Evolutionary conservation across 2,797 vertebrate species (phyloP), one percentile per base, ranked within the genome.

Genomic region (Hippoglossus hippoglossus): DNA sequence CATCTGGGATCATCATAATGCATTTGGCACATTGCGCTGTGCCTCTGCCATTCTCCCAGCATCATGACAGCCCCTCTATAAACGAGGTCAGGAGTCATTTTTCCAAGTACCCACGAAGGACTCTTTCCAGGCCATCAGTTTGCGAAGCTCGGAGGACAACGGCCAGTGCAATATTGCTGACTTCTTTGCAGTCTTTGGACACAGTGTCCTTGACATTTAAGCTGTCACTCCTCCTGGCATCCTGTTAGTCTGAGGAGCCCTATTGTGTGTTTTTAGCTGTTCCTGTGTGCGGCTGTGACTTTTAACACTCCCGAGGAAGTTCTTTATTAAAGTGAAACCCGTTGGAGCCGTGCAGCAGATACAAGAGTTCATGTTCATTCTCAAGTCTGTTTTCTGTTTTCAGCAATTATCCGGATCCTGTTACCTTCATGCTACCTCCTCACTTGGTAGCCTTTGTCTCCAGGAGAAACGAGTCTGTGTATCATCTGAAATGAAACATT

Each of bases 21-120:
- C 67, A 59, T 87, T 84, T 79, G 86, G 80, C 86, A 87, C 84
- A 87, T 84, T 84, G 81, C 69, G 25, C 22, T 51, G 72, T 61
- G 57, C 76, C 73, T 77, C 58, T 59, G 79, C 39, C 66, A 31
- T 66, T 80, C 75, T 62, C 63, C 76, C 61, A 75, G 75, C 84
- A 82, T 80, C 80, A 70, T 66, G 77, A 76, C 71, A 63, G 68
- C 53, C 13, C 62, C 56, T 67, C 67, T 41, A 59, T 79, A 76
- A 73, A 76, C 71, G 26, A 82, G 84, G 80, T 89, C 64, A 89
- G 72, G 50, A 65, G 82, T 89, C 77, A 81, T 47, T 66, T 83
- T 85, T 79, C 49, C 75, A 79, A 80, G 81, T 47, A 56, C 64
- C 65, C 73, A 71, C 83, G 59, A 39, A 82, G 81, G 79, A 68